phyloP scores from a whole-genome alignment of 2,113 vertebrate species.

The Rallus limicola region DNA sequence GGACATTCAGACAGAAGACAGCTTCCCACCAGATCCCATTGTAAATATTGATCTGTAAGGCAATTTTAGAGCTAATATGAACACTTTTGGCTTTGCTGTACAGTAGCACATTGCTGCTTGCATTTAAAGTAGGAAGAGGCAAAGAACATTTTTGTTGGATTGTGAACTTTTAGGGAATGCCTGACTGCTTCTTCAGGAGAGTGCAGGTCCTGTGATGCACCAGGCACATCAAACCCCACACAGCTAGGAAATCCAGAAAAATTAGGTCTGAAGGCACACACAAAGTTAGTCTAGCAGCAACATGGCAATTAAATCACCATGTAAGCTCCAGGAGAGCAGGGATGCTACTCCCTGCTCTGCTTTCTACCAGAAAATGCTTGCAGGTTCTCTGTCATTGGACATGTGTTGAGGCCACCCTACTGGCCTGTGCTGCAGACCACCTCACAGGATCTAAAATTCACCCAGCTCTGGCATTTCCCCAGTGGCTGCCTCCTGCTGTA shows the following conservation, averaged over 20 bases:
- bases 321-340: not conserved
- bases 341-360: not conserved
- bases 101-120: not conserved
- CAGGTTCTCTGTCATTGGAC: not conserved
- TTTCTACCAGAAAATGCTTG: not conserved
- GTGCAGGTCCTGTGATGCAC: rapidly evolving
- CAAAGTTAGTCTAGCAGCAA: not conserved
- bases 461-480: not conserved
- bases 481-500: not conserved
- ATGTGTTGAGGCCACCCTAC: rapidly evolving
- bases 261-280: not conserved
- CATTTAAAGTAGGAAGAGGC: not conserved
- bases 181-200: not conserved
- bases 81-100: not conserved
- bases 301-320: rapidly evolving
- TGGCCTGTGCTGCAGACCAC: not conserved
- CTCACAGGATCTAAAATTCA: not conserved
- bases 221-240: rapidly evolving
- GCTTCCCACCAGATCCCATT: not conserved
- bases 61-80: not conserved
- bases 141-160: not conserved
- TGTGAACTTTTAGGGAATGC: not conserved
- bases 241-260: not conserved
- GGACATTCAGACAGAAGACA: not conserved
- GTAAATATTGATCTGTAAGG: not conserved